These are phyloP conservation scores for Canis aureus DNA, from an alignment of 2,113 vertebrate genomes.

Conservation along the genomic window DNA sequence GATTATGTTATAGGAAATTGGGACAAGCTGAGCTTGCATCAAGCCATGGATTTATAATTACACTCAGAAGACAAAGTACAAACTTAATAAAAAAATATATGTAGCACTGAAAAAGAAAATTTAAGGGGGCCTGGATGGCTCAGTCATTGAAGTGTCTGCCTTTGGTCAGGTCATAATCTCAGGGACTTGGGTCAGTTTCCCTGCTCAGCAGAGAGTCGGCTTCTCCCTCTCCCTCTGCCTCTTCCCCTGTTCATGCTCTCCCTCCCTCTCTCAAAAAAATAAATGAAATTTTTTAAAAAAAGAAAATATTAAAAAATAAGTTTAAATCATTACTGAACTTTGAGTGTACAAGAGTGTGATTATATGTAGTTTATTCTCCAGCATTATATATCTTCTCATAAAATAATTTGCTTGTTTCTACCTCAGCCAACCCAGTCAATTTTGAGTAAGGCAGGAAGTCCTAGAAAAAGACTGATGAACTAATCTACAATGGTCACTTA, in stretches of 20 bases:
- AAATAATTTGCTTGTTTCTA: not conserved
- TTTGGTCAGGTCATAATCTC: too few species aligned
- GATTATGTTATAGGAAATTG: not conserved
- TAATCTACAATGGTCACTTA: not conserved
- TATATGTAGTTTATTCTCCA: too few species aligned
- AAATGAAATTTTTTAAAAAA: not conserved
- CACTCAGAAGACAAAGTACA: not conserved
- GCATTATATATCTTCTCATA: not conserved
- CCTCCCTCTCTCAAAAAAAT: too few species aligned
- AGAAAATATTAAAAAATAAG: not conserved
- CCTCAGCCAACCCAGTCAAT: not conserved
- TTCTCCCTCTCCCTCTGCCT: too few species aligned
- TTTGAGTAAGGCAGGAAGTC: not conserved
- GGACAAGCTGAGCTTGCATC: not conserved
- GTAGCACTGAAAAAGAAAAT: not conserved
- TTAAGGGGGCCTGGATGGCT: too few species aligned
- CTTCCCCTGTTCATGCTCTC: too few species aligned
- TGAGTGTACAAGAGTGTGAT: not conserved
- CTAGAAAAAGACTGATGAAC: not conserved
- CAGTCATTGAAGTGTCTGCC: too few species aligned
- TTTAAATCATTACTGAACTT: not conserved
- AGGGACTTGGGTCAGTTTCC: too few species aligned
- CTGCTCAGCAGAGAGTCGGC: too few species aligned
- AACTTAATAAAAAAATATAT: not conserved
- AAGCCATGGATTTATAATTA: not conserved